Conservation (phyloP, 2,797 vertebrate species). For the Valencia hispanica region DNA sequence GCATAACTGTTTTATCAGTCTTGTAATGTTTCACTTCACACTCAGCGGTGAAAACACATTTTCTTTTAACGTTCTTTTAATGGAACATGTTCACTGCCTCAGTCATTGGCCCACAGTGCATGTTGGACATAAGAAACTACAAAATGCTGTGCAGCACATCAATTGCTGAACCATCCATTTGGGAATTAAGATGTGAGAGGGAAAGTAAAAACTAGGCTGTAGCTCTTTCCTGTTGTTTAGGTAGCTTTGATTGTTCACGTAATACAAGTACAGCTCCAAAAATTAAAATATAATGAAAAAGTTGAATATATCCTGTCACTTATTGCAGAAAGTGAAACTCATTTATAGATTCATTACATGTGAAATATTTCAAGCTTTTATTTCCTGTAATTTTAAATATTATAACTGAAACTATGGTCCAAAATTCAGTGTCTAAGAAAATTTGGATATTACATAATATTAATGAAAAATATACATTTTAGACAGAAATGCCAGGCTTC, state of each 20-base stretch:
- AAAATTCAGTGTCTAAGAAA: not conserved
- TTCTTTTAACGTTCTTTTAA: constrained; percentile 11
- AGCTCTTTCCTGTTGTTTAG: constrained; percentile 18
- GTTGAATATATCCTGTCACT: not conserved
- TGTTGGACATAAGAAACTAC: constrained; percentile 32
- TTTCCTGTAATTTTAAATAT: not conserved
- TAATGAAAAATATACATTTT: not conserved
- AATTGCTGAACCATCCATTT: constrained; percentile 39
- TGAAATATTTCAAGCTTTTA: not conserved
- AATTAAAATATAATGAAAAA: not conserved
- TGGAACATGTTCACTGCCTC: constrained; percentile 21
- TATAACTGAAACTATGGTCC: no score
- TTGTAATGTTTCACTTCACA: constrained; percentile 26
- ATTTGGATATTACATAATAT: not conserved
- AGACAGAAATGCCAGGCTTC: not conserved
- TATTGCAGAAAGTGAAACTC: not conserved
- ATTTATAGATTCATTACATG: not conserved
- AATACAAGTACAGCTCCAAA: not conserved
- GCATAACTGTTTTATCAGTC: constrained; percentile 12
- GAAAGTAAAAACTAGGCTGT: not conserved
- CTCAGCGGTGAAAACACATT: constrained; percentile 35
- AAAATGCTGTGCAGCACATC: constrained; percentile 38
- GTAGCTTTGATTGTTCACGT: not conserved
- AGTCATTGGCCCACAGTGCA: constrained; percentile 21
- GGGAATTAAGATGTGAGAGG: constrained; percentile 28